Percentiles rank a stretch among this genome's conserved stretches.
Conservation (phyloP, 2,113 vertebrate genomes). For the Camelus dromedarius region DNA sequence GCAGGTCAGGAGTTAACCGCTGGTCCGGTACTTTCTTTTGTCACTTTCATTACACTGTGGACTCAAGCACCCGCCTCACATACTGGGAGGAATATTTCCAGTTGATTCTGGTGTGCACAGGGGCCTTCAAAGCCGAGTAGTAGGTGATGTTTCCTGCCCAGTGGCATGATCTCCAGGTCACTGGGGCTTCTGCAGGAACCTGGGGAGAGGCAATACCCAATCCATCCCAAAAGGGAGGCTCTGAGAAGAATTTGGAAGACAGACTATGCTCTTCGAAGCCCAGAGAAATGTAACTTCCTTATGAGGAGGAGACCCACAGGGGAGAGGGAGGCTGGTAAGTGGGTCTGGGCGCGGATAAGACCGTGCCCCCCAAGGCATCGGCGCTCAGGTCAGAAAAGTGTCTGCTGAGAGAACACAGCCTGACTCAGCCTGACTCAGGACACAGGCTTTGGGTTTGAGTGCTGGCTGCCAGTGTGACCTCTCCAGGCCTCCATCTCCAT, state of each 20-base stretch:
- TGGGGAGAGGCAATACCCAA: neutral
- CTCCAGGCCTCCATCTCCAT: neutral
- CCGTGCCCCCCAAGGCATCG: neutral
- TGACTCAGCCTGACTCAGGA: neutral
- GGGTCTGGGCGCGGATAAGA: neutral
- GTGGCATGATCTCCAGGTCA: neutral
- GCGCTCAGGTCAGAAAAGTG: neutral
- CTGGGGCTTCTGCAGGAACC: neutral
- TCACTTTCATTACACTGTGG: neutral
- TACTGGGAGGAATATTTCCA: neutral
- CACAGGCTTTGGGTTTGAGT: neutral
- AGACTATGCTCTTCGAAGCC: neutral
- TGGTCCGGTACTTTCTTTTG: neutral
- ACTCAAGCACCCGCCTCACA: neutral
- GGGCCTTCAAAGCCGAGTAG: neutral
- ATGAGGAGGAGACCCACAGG: neutral
- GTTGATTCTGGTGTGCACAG: neutral
- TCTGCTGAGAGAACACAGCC: neutral
- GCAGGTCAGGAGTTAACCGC: neutral
- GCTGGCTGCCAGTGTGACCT: neutral
- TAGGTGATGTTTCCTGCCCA: neutral
- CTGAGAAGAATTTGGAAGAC: neutral
- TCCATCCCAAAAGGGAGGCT: neutral
- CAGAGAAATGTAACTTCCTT: neutral
- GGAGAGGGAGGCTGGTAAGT: neutral